Evolutionary conservation across 1,140 invertebrate species (phyloP).

Genomic region (Drosophila nigrodunni): DNA sequence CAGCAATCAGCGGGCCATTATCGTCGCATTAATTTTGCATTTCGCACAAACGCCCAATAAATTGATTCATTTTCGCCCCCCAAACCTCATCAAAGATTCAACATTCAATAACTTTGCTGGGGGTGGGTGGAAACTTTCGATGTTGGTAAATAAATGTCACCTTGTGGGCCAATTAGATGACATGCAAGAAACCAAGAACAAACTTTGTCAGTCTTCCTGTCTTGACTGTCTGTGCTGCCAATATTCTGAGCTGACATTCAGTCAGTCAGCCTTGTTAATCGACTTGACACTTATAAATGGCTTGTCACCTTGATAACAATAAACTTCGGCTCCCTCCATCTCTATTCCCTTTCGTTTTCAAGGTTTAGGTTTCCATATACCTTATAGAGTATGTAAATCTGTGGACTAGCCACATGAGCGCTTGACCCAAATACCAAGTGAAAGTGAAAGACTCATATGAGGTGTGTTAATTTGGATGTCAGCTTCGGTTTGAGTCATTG

Average conservation of each 20-base stretch:
- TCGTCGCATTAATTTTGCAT: slow-evolving; percentile 74
- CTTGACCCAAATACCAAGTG: slow-evolving; percentile 63
- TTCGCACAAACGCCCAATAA: slow-evolving; percentile 58
- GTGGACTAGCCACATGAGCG: slow-evolving; percentile 2
- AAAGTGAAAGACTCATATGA: slow-evolving; percentile 56
- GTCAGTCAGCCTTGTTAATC: slow-evolving; percentile 43
- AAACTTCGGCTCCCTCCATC: not conserved
- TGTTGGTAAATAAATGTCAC: slow-evolving; percentile 46
- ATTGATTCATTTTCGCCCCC: slow-evolving; percentile 25
- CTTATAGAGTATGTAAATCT: slow-evolving; percentile 22
- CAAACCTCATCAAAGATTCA: slow-evolving; percentile 54
- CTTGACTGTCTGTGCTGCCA: not conserved
- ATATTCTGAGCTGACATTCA: slow-evolving; percentile 3
- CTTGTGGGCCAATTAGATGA: slow-evolving; percentile 65
- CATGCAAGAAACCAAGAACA: slow-evolving; percentile 57
- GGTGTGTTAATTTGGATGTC: slow-evolving; percentile 21
- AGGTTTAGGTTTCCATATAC: slow-evolving; percentile 27
- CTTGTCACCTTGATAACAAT: slow-evolving; percentile 57
- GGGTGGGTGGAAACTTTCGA: slow-evolving; percentile 23
- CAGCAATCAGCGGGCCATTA: slow-evolving; percentile 58
- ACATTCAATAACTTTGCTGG: slow-evolving; percentile 55
- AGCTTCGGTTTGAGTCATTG: slow-evolving; percentile 30
- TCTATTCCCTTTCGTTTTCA: slow-evolving; percentile 18
- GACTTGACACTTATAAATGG: slow-evolving; percentile 58
- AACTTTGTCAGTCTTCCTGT: not conserved